Conservation (phyloP, 2,888 invertebrate species). For the Myathropa florea region DNA sequence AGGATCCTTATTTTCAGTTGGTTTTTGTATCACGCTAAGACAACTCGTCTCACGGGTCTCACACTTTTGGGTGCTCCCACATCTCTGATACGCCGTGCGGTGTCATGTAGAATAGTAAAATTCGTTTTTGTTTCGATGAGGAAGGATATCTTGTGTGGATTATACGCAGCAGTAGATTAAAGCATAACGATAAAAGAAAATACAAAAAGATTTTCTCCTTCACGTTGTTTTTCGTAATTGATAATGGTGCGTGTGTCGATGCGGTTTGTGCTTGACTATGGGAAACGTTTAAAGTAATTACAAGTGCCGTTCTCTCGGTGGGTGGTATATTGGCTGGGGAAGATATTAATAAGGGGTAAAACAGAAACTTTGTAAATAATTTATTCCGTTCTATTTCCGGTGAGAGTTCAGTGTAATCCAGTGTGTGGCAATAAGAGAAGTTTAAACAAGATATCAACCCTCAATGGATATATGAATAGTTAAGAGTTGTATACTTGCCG, state of each 20-base stretch:
- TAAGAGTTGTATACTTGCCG: conserved; percentile 13
- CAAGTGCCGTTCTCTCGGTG: conserved; percentile 10
- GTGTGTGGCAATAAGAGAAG: background rate
- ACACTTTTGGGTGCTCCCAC: conserved; percentile 12
- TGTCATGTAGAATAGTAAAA: conserved; percentile 45
- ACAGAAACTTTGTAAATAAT: conserved; percentile 17
- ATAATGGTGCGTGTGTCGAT: conserved; percentile 53
- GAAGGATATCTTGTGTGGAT: conserved; percentile 51
- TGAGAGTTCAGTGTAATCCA: conserved; percentile 11
- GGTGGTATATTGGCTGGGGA: background rate
- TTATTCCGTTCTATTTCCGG: conserved; percentile 23
- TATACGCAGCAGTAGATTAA: conserved; percentile 13
- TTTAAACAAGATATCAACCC: conserved; percentile 16
- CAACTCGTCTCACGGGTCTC: conserved; percentile 57
- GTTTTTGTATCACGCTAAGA: conserved; percentile 68
- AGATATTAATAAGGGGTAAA: background rate
- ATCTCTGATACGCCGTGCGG: conserved; percentile 37
- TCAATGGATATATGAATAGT: conserved; percentile 39
- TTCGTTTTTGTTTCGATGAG: conserved; percentile 27
- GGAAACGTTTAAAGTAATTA: conserved; percentile 57
- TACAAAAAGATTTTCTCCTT: background rate
- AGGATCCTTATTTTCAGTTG: conserved; percentile 64
- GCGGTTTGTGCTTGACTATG: conserved; percentile 30
- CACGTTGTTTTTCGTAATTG: conserved; percentile 1
- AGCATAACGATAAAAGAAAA: conserved; percentile 21